Evolutionary conservation across 2,888 invertebrate species (phyloP).

Genomic region (Watsonalla binaria): DNA sequence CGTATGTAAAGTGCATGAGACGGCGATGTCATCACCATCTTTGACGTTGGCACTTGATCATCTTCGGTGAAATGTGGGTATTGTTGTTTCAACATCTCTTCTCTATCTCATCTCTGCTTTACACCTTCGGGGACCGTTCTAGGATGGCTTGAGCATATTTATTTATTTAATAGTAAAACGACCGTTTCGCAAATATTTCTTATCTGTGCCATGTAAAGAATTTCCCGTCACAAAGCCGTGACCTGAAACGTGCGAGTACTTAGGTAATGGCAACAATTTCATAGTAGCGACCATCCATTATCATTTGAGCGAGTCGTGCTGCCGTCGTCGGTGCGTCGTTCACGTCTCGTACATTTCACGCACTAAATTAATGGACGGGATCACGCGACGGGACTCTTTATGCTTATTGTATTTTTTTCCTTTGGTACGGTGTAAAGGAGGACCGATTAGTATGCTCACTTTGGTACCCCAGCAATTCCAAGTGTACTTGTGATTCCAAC

Average conservation of each 20-base stretch:
- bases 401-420: slow-evolving; percentile 30
- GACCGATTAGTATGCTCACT: neutral
- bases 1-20: too few relatives aligned
- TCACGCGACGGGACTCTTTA: slow-evolving; percentile 49
- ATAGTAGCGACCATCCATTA: slow-evolving; percentile 52
- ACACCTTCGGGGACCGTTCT: too few relatives aligned
- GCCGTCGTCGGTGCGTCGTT: slow-evolving; percentile 39
- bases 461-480: too few relatives aligned
- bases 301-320: slow-evolving; percentile 44
- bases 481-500: too few relatives aligned
- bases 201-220: neutral
- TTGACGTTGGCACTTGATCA: too few relatives aligned
- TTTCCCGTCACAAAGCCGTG: neutral
- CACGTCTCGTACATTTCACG: slow-evolving; percentile 62
- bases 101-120: too few relatives aligned
- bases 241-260: neutral
- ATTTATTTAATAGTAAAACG: too few relatives aligned
- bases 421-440: slow-evolving; percentile 6
- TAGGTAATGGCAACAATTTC: neutral
- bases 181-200: neutral
- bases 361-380: slow-evolving; percentile 63
- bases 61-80: too few relatives aligned
- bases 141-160: too few relatives aligned
- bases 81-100: too few relatives aligned
- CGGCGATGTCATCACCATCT: too few relatives aligned